Conservation (phyloP, 2,113 vertebrate species). For the Trogon surrucura region DNA sequence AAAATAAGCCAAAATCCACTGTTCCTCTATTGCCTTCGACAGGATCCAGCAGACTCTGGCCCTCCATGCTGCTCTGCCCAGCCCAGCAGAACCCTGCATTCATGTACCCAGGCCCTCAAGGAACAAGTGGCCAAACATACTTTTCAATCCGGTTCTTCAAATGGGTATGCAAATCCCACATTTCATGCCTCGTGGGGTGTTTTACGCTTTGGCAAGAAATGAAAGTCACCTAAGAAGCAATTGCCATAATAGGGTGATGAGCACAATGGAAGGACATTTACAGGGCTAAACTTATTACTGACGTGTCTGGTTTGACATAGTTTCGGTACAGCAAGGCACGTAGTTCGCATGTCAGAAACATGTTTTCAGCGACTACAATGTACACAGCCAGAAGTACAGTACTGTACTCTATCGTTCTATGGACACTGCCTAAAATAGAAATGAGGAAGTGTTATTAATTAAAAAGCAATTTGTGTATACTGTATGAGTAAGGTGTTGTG, state of each 20-base stretch:
- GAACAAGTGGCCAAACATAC: neutral
- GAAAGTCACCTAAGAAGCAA: constrained; percentile 63
- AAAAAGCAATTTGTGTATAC: neutral
- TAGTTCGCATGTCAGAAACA: neutral
- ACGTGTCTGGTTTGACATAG: neutral
- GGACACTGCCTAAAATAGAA: neutral
- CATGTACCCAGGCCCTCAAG: neutral
- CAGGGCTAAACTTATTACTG: constrained; percentile 13
- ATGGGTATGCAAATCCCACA: constrained; percentile 62
- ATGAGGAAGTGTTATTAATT: neutral
- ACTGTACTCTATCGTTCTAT: neutral
- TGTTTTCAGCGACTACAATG: neutral
- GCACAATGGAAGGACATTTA: constrained; percentile 25
- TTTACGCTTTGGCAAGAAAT: constrained; percentile 52
- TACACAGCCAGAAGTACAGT: neutral
- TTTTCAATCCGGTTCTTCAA: neutral
- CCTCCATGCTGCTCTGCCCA: neutral
- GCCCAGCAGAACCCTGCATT: neutral
- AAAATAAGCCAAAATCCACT: neutral
- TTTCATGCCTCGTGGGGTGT: constrained; percentile 58
- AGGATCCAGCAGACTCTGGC: accelerated
- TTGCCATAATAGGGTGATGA: constrained; percentile 8
- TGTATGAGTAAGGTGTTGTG: neutral
- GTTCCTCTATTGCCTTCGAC: neutral
- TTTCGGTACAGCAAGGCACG: neutral